Evolutionary conservation across 2,113 vertebrate genomes (phyloP).

Genomic region (Laticauda laticaudata): DNA sequence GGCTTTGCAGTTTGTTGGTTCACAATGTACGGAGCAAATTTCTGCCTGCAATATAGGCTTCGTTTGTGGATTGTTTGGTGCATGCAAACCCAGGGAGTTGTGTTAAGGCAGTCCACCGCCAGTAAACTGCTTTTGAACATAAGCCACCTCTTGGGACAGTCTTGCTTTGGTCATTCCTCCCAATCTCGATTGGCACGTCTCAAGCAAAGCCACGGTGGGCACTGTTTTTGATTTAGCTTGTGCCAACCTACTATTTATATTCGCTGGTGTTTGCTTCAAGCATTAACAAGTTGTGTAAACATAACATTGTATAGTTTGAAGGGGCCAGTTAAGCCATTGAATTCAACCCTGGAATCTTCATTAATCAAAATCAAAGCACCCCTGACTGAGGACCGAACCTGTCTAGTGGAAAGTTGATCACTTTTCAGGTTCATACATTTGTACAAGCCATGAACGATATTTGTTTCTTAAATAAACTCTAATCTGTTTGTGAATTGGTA

Average conservation of each 20-base stretch:
- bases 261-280: background rate
- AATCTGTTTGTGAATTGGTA: background rate
- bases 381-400: background rate
- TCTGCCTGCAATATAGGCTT: background rate
- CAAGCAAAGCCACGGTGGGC: background rate
- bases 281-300: background rate
- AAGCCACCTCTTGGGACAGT: background rate
- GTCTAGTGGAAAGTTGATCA: background rate
- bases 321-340: background rate
- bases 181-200: background rate
- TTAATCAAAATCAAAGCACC: background rate
- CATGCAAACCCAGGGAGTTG: background rate
- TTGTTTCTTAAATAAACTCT: background rate
- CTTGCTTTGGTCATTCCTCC: background rate
- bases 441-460: background rate
- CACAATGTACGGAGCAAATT: background rate
- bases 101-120: background rate
- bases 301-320: background rate
- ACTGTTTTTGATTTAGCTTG: background rate
- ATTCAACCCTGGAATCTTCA: background rate
- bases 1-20: background rate
- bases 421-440: background rate
- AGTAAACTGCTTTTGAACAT: background rate
- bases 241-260: background rate
- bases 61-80: background rate